A percentile compares a stretch with the other conserved stretches of the same genome.
Evolutionary conservation across 1,140 invertebrate species (phyloP).

Genomic region (Bombus balteatus): DNA sequence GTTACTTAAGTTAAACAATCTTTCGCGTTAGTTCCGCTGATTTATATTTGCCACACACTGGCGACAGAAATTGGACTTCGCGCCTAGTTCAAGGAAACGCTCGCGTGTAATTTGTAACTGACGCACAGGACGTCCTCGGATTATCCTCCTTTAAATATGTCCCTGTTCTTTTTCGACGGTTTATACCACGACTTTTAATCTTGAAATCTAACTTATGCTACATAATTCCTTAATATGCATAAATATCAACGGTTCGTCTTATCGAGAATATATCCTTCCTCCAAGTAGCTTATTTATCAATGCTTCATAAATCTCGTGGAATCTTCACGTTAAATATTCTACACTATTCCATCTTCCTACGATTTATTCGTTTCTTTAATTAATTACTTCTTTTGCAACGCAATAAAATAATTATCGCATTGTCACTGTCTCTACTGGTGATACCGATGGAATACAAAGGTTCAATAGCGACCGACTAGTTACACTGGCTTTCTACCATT

Average conservation of each 20-base stretch:
- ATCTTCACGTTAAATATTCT: too few species aligned
- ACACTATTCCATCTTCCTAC: too few species aligned
- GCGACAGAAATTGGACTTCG: neutral
- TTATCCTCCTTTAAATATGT: neutral
- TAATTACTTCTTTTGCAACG: too few species aligned
- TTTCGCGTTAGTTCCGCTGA: neutral
- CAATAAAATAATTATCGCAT: too few species aligned
- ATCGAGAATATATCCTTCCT: too few species aligned
- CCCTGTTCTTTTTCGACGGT: neutral
- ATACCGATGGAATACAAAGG: neutral
- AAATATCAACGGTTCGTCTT: neutral
- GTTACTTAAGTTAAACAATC: neutral
- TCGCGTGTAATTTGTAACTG: neutral
- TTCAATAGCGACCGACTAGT: too few species aligned
- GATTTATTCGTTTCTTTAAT: too few species aligned
- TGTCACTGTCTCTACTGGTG: neutral
- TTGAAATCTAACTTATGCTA: neutral
- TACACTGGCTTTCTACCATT: neutral
- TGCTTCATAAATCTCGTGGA: too few species aligned
- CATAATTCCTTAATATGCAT: too few species aligned
- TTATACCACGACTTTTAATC: neutral
- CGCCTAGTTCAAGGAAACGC: neutral
- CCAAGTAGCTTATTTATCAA: too few species aligned
- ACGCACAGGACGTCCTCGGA: constrained; percentile 7
- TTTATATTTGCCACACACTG: neutral